phyloP scores from a whole-genome alignment of 2,888 invertebrate species.

The Pegoplata infirma region DNA sequence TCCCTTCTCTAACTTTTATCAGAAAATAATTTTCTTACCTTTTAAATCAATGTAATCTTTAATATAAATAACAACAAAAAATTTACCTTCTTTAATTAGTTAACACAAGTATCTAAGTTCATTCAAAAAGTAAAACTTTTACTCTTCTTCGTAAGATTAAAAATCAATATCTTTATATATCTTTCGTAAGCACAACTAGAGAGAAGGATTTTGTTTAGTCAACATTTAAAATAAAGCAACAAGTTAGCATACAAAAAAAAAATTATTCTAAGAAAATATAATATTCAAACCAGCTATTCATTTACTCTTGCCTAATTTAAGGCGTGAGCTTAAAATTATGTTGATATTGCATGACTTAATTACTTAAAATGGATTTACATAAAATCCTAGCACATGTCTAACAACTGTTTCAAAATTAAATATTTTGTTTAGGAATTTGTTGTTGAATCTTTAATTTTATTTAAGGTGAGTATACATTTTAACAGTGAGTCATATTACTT shows the following conservation, averaged over 20 bases:
- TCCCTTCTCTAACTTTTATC: no score
- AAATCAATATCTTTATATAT: slow-evolving; percentile 42
- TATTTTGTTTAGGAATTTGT: no score
- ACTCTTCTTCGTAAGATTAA: neutral
- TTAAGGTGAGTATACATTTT: no score
- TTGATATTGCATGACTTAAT: slow-evolving; percentile 37
- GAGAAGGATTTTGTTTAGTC: slow-evolving; percentile 22
- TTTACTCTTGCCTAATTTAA: neutral
- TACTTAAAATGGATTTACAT: slow-evolving; percentile 25
- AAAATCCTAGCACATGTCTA: neutral
- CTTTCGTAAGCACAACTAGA: neutral
- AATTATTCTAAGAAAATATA: neutral
- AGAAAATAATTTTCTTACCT: neutral
- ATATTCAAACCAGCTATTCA: neutral
- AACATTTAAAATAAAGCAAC: slow-evolving; percentile 21
- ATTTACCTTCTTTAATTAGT: neutral
- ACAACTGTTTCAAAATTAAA: neutral
- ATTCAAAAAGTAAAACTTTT: neutral
- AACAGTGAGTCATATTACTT: no score
- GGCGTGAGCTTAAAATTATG: slow-evolving; percentile 1
- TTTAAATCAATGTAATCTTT: slow-evolving; percentile 27
- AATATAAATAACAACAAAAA: slow-evolving; percentile 31
- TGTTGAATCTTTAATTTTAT: no score
- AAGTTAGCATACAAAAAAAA: no score
- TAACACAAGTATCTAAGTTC: neutral